These are phyloP conservation scores for Ametastegia equiseti DNA, from an alignment of 2,888 invertebrate genomes.

Conservation along the genomic window DNA sequence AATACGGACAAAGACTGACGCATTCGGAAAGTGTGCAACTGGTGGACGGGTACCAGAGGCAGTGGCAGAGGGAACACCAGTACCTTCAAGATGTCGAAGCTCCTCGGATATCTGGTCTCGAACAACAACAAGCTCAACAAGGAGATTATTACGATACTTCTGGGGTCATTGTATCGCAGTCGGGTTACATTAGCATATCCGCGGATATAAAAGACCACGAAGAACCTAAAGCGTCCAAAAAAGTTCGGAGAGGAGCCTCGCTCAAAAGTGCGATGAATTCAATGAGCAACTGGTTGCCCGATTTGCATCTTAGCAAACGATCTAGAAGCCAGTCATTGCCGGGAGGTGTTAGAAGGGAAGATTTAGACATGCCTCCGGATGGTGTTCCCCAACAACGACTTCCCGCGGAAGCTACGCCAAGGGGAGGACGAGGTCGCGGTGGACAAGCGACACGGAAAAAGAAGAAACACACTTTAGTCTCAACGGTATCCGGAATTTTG, in stretches of 20 bases:
- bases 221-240: constrained; percentile 79
- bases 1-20: constrained; percentile 65
- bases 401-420: constrained; percentile 62
- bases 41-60: constrained; percentile 68
- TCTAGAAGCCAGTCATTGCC: constrained; percentile 91
- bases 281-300: constrained; percentile 89
- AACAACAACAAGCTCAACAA: constrained; percentile 65
- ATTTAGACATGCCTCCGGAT: constrained; percentile 72
- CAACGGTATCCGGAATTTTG: constrained; percentile 90
- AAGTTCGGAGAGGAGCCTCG: constrained; percentile 84
- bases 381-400: constrained; percentile 64
- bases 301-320: constrained; percentile 86
- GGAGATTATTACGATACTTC: constrained; percentile 77
- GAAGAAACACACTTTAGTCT: constrained; percentile 89
- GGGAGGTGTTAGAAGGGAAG: constrained; percentile 81
- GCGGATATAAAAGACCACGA: constrained; percentile 80
- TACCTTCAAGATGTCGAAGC: constrained; percentile 66
- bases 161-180: constrained; percentile 85
- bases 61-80: constrained; percentile 70
- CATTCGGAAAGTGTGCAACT: constrained; percentile 66
- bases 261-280: constrained; percentile 89
- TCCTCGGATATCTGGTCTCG: constrained; percentile 56
- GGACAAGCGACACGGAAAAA: constrained; percentile 78
- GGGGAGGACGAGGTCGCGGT: constrained; percentile 57
- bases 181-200: constrained; percentile 87